Conservation (phyloP, 1,140 invertebrate species). For the Eupeodes corollae region DNA sequence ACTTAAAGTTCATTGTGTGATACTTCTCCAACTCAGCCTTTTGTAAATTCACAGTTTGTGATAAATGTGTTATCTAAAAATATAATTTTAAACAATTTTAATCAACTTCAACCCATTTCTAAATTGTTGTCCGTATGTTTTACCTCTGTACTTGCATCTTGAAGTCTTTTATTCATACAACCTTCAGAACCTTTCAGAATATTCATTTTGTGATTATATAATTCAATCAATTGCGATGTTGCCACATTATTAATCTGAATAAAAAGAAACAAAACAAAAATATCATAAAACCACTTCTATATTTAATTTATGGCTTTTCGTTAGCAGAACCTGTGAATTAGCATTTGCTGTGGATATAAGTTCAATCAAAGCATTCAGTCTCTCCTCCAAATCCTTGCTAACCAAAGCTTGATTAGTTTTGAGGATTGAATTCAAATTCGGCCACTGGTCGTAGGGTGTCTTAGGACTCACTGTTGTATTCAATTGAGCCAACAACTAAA, state of each 20-base stretch:
- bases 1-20: slow-evolving; percentile 30
- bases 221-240: slow-evolving; percentile 28
- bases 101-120: neutral
- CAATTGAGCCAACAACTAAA: slow-evolving; percentile 21
- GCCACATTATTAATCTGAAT: slow-evolving; percentile 27
- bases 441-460: slow-evolving; percentile 20
- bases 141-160: slow-evolving; percentile 21
- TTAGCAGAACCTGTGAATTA: neutral
- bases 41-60: slow-evolving; percentile 24
- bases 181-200: slow-evolving; percentile 17
- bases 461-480: slow-evolving; percentile 3
- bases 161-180: slow-evolving; percentile 22
- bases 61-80: slow-evolving; percentile 15
- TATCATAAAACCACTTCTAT: neutral
- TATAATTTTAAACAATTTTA: neutral
- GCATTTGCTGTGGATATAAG: slow-evolving; percentile 18
- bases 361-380: slow-evolving; percentile 21
- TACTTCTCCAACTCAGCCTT: slow-evolving; percentile 30
- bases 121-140: neutral
- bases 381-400: slow-evolving; percentile 25
- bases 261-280: too few relatives aligned
- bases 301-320: too few relatives aligned
- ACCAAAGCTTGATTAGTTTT: slow-evolving; percentile 26
- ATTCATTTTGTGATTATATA: slow-evolving; percentile 32
- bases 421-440: slow-evolving; percentile 25